Conservation (phyloP, 2,888 invertebrate genomes). For the Cosmia pyralina region DNA sequence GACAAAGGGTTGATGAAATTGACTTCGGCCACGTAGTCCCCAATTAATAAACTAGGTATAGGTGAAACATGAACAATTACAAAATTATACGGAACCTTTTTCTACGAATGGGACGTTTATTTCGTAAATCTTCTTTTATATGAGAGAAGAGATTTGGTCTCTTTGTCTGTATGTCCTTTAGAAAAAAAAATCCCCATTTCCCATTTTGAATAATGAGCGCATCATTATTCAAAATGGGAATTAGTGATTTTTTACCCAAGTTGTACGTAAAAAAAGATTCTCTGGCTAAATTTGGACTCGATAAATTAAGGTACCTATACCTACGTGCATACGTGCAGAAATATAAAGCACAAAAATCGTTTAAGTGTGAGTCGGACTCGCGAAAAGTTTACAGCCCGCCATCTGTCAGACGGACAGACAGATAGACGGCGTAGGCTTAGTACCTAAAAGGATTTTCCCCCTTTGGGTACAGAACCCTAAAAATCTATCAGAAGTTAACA, state of each 20-base stretch:
- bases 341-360: too few relatives aligned
- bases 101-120: background rate
- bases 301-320: too few relatives aligned
- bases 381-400: too few relatives aligned
- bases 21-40: constrained; percentile 35
- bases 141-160: background rate
- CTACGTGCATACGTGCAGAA: background rate
- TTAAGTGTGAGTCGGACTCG: background rate
- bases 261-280: too few relatives aligned
- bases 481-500: background rate
- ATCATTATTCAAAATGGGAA: constrained; percentile 1
- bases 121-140: background rate
- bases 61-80: constrained; percentile 42
- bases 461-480: background rate
- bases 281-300: background rate
- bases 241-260: background rate
- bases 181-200: too few relatives aligned
- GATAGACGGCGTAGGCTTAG: background rate
- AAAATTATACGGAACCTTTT: constrained; percentile 13
- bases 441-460: background rate
- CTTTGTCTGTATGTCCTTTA: background rate
- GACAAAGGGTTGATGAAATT: constrained; percentile 54
- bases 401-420: background rate
- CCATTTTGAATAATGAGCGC: too few relatives aligned
- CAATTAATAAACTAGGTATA: constrained; percentile 39